Conservation (phyloP, 2,888 invertebrate species). For the Folsomia manolachei region DNA sequence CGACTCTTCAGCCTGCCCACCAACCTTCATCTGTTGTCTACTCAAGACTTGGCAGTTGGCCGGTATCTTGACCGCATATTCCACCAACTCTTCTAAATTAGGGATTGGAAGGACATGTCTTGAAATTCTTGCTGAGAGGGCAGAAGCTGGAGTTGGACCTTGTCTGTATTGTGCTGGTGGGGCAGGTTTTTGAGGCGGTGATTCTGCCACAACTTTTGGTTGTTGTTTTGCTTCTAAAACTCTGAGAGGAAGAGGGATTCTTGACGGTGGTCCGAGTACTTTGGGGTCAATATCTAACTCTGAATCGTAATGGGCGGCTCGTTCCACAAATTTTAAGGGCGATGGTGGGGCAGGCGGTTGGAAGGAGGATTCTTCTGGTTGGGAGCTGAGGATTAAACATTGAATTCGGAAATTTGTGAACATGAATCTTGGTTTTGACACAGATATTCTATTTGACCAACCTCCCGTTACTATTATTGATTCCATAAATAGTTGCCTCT, state of each 20-base stretch:
- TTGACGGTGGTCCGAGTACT: slow-evolving; percentile 49
- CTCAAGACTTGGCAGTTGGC: slow-evolving; percentile 28
- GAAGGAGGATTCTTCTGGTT: slow-evolving; percentile 22
- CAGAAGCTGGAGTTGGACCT: slow-evolving; percentile 57
- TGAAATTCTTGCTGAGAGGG: slow-evolving; percentile 71
- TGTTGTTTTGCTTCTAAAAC: not conserved
- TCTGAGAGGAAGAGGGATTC: slow-evolving; percentile 15
- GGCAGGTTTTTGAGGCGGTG: not conserved
- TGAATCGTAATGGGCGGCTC: not conserved
- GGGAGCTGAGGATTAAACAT: too few relatives aligned
- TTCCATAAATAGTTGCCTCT: slow-evolving; percentile 4
- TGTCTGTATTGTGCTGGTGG: slow-evolving; percentile 3
- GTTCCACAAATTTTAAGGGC: not conserved
- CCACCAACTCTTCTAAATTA: slow-evolving; percentile 68
- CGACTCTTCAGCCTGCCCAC: slow-evolving; percentile 12
- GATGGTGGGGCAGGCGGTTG: slow-evolving; percentile 17
- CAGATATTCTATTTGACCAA: not conserved
- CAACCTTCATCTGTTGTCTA: slow-evolving; percentile 23
- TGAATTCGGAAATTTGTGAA: too few relatives aligned
- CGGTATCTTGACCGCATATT: slow-evolving; percentile 69
- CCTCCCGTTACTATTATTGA: slow-evolving; percentile 15
- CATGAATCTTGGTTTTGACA: slow-evolving; percentile 21
- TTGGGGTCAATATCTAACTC: not conserved
- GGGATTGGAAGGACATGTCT: slow-evolving; percentile 71
- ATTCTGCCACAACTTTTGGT: not conserved